phyloP scores from a whole-genome alignment of 2,113 vertebrate genomes.

The Amblyornis subalaris region DNA sequence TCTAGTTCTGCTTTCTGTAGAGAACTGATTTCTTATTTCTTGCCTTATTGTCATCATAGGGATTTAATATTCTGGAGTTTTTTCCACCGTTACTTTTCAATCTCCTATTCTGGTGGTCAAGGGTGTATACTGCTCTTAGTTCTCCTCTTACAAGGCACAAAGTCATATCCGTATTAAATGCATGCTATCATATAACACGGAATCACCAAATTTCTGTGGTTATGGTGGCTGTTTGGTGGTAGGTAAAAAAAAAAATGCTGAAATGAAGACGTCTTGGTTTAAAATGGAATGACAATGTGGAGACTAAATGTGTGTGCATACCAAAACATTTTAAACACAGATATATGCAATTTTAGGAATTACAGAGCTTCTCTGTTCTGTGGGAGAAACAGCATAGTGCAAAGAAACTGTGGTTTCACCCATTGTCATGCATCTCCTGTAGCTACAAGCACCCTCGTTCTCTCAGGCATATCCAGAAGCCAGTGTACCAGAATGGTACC shows the following conservation, averaged over 20 bases:
- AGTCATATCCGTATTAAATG: background rate
- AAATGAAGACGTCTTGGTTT: background rate
- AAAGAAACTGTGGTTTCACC: background rate
- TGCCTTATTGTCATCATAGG: background rate
- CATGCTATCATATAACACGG: background rate
- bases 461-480: background rate
- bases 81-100: background rate
- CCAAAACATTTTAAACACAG: background rate
- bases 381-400: background rate
- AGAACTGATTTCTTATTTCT: background rate
- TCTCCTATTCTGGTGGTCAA: background rate
- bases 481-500: background rate
- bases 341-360: background rate
- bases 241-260: background rate
- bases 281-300: background rate
- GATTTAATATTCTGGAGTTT: background rate
- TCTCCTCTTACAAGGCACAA: background rate
- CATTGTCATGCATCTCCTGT: accelerated
- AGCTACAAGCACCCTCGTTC: background rate
- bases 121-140: background rate
- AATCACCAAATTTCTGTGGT: background rate
- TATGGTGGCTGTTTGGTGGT: background rate
- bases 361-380: background rate
- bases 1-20: background rate
- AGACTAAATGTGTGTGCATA: background rate